Base-by-base conservation (phyloP, 2,113 vertebrate genomes). In the Prunella fulvescens region DNA sequence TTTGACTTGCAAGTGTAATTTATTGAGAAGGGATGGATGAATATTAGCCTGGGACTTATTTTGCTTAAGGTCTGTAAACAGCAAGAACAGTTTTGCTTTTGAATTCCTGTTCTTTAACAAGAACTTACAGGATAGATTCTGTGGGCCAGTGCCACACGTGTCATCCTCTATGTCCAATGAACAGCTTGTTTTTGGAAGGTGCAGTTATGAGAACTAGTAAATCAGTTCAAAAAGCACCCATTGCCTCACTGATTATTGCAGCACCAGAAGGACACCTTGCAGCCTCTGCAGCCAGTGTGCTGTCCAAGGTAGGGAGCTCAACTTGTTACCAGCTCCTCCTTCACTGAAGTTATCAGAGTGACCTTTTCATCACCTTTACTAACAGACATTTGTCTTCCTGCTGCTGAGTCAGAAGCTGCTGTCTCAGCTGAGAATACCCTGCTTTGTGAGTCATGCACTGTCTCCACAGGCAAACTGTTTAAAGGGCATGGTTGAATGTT, bases 381-480 rank as follows among this genome's bases (percentile, higher is more conserved):
- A 83, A 64, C 85, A 97, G 94, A 94, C 92, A 81, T 83, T 97
- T 95, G 72, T 25, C 86, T 94, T 88, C 86, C 90, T 0, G 1
- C 85, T 80, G 82, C 93, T 95, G 95, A 94, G 87, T 97, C 93
- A 97, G 91, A 97, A 91, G 91, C 96, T 95, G 81, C 91, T 95
- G 89, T 95, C 95, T 97, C 94, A 90, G 94, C 88, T 92, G 95
- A 95, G 94, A 94, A 90, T 95, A 86, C 92, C 71, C 90, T 86
- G 58, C 92, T 96, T 81, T 95, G 86, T 97, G 94, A 96, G 79
- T 96, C 96, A 97, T 64, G 67, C 76, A 18, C 58, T 4, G n/a
- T 94, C 92, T 93, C 96, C 71, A 67, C 44, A 58, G 67, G 79
- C 58, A 81, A 90, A 92, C 79, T 58, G 62, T 78, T 94, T 92